Evolutionary conservation across 2,113 vertebrate genomes (phyloP).

Genomic region (rat (Rattus norvegicus)): GRCr8 NC_086023.1:44218001-44218500

Average conservation of each 20-base stretch:
- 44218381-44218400: neutral
- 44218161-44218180: neutral
- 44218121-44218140: neutral
- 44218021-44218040: neutral
- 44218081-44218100: too few relatives aligned
- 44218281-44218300: neutral
- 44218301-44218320: neutral
- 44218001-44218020: neutral
- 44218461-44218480: neutral
- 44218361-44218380: neutral
- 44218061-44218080: neutral
- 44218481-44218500: neutral
- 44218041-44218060: neutral
- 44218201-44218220: neutral
- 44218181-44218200: neutral
- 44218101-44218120: neutral
- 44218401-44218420: neutral
- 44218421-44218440: neutral
- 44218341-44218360: neutral
- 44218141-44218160: neutral
- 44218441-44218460: neutral
- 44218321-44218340: neutral
- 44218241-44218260: neutral
- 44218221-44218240: neutral
- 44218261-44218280: neutral